Percentiles rank a stretch among this genome's conserved stretches.
phyloP scores from a whole-genome alignment of 1,140 invertebrate genomes.

The Drosophila bocqueti region DNA sequence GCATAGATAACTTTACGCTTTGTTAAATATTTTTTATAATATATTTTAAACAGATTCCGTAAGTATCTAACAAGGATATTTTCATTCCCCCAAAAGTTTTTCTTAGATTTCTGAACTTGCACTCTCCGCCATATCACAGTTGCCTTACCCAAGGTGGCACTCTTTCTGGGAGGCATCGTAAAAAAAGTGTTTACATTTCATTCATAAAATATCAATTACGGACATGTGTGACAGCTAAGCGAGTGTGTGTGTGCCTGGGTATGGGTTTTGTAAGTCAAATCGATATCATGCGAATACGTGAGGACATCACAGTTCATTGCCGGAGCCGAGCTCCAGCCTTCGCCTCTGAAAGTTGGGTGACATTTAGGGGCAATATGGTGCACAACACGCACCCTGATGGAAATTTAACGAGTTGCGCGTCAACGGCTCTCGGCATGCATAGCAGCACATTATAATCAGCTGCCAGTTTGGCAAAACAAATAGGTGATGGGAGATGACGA shows the following conservation, averaged over 20 bases:
- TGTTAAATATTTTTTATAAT: neutral
- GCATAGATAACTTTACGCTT: neutral
- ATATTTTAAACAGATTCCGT: neutral
- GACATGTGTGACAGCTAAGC: constrained; percentile 76
- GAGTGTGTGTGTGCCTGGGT: constrained; percentile 38
- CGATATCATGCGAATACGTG: constrained; percentile 81
- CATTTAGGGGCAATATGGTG: constrained; percentile 76
- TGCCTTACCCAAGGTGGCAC: constrained; percentile 4
- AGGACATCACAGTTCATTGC: constrained; percentile 82
- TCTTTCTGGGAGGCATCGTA: constrained; percentile 47
- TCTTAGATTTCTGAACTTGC: neutral
- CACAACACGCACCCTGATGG: constrained; percentile 75
- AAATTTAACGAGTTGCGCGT: constrained; percentile 79
- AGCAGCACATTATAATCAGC: constrained; percentile 73
- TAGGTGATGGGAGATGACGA: constrained; percentile 5
- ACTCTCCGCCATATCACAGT: constrained; percentile 3
- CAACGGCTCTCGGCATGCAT: constrained; percentile 57
- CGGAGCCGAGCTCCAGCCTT: constrained; percentile 18
- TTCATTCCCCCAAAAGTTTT: no score
- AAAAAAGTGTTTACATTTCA: constrained; percentile 82
- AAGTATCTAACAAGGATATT: no score
- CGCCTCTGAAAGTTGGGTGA: constrained; percentile 47
- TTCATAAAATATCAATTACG: constrained; percentile 83
- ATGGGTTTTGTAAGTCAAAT: constrained; percentile 76
- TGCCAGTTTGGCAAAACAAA: constrained; percentile 33